Base-by-base conservation (phyloP, 2,113 vertebrate species). In the Corythornis madagascariensis region DNA sequence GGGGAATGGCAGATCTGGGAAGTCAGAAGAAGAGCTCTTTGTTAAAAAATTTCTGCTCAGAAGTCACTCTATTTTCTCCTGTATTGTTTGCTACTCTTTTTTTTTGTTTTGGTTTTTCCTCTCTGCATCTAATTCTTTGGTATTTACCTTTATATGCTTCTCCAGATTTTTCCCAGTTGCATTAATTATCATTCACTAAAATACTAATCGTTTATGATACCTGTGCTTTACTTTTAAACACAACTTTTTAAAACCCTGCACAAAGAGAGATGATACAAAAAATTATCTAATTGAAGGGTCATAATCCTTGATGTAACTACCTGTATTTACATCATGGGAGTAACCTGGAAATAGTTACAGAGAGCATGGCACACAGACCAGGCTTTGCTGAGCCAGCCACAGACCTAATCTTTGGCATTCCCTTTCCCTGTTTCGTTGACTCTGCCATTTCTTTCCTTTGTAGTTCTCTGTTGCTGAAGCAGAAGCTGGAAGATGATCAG, bases 401-500 rank as follows among this genome's bases (percentile, higher is more conserved):
- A 86, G 82, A 71, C 77, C 83, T 33, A 33, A 88, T 73, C 89
- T 88, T 76, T 88, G 93, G 40, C 91, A 94, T 94, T 94, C 77
- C 73, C 76, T 86, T 94, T 74, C 73, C 76, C 84, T 13, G 1
- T 89, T 94, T 77, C 42, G 77, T 96, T 77, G 91, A 88, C 80
- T 92, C 81, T 93, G 95, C 87, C 77, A 12, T 95, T 95, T 95
- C 82, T 95, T 91, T 64, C 53, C 94, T 95, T 93, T 95, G 95
- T 94, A 90, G 92, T 93, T 91, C 85, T 85, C 72, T 92, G 78
- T 89, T 94, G 93, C 90, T 94, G 81, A 92, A 95, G 95, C 80
- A 92, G 91, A 92, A 90, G 77, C 93, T 97, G 96, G 96, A 97
- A 95, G 92, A 70, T 86, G 96, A 97, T 97, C 95, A 97, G 87